A percentile compares a stretch with the other conserved stretches of the same genome.
These are phyloP conservation scores for Drosophila arawakana DNA, from an alignment of 1,140 invertebrate genomes.

Conservation along the genomic window DNA sequence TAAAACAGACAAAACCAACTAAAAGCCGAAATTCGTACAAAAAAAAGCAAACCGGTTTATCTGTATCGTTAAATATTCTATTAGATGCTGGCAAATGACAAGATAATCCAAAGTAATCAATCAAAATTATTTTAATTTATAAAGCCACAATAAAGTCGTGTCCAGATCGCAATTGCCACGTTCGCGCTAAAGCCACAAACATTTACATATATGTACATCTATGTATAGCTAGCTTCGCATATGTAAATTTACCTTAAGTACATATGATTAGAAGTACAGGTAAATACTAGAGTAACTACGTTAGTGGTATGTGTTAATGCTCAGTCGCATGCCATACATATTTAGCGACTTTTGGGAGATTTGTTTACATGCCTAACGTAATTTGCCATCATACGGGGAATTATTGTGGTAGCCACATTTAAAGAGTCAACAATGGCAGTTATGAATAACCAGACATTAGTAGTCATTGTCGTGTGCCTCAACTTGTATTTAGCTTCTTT, in stretches of 20 bases:
- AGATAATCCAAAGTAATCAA: constrained; percentile 85
- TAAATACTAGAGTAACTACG: neutral
- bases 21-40: constrained; percentile 67
- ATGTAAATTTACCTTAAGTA: constrained; percentile 15
- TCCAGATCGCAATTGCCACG: constrained; percentile 77
- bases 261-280: neutral
- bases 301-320: neutral
- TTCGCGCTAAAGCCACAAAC: constrained; percentile 38
- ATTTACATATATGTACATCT: neutral
- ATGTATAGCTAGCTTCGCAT: constrained; percentile 10
- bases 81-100: constrained; percentile 84
- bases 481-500: constrained; percentile 19
- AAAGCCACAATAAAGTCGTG: constrained; percentile 81
- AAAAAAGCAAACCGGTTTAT: constrained; percentile 80
- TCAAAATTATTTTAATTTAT: constrained; percentile 85
- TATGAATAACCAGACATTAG: constrained; percentile 60
- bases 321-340: neutral
- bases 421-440: constrained; percentile 53
- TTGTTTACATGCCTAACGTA: neutral
- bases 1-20: constrained; percentile 55
- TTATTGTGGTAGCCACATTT: constrained; percentile 34
- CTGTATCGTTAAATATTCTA: constrained; percentile 83
- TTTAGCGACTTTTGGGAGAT: too few relatives aligned
- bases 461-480: constrained; percentile 16
- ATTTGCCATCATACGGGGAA: constrained; percentile 18